phyloP scores from a whole-genome alignment of 2,113 vertebrate species.

The Tragelaphus strepsiceros region DNA sequence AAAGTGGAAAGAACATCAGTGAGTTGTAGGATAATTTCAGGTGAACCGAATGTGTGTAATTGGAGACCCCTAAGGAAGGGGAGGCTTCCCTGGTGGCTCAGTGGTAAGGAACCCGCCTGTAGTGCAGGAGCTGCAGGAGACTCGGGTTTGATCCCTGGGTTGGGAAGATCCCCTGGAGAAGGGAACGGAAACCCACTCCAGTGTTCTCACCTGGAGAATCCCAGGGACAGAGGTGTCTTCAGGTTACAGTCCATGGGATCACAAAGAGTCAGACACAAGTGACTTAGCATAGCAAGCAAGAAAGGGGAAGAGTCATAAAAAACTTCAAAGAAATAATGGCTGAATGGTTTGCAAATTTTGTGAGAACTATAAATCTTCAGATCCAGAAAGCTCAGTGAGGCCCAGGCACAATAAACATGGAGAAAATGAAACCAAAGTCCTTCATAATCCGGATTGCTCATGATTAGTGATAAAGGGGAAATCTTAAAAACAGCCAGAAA shows the following conservation, averaged over 20 bases:
- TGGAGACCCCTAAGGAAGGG: neutral
- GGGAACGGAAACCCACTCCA: neutral
- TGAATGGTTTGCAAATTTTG: neutral
- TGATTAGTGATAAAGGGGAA: neutral
- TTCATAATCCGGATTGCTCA: neutral
- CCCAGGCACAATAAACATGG: neutral
- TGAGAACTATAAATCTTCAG: neutral
- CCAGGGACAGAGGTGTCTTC: neutral
- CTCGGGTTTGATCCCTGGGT: neutral
- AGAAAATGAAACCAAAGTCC: neutral
- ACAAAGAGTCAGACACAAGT: neutral
- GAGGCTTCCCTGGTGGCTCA: neutral
- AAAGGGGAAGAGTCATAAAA: neutral
- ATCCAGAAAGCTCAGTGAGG: neutral
- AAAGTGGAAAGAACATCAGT: neutral
- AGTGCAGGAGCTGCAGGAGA: neutral
- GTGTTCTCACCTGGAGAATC: neutral
- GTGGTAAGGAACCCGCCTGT: neutral
- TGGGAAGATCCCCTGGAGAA: rapidly evolving
- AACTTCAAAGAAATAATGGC: neutral
- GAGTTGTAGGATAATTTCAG: neutral
- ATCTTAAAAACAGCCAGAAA: neutral
- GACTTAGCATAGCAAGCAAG: neutral
- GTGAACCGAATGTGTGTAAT: neutral
- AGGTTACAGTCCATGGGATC: neutral